Base-by-base conservation (phyloP, 2,113 vertebrate genomes). In the Piaya cayana region DNA sequence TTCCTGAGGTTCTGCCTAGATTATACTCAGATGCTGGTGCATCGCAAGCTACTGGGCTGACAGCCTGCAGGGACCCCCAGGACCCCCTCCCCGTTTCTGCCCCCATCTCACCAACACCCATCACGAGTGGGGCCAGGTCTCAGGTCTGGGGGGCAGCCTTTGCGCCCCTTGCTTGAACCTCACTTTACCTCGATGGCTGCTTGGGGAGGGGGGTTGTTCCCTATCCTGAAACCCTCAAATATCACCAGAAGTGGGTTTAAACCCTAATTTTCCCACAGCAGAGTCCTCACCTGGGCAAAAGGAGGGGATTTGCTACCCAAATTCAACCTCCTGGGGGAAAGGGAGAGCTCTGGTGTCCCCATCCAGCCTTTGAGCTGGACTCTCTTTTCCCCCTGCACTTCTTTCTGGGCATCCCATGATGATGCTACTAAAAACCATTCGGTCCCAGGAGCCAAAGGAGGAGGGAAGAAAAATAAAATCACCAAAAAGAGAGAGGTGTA, bases 381-480 rank as follows among this genome's bases (percentile, higher is more conserved):
- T n/a, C 21, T 68, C 30, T 22, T 19, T 47, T 47, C 17, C 17
- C 47, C 36, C 22, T 23, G 39, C 36, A 2, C n/a, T n/a, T 69
- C 47, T 43, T n/a, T 56, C 52, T 10, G 19, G 30, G 43, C 53
- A 58, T 43, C 86, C 60, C 19, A 32, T n/a, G 26, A 15, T 1
- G 12, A 5, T 1, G 23, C 82, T 65, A 18, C 63, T 36, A 55
- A 81, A 88, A 91, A 68, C 56, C 50, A 25, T 23, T 64, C 2
- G 16, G 81, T 72, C 71, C 92, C 86, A 93, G 95, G 93, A 97
- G 95, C 93, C 58, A 32, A 96, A 93, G 71, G 90, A 97, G 82
- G 9, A 63, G 59, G 75, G 30, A 89, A 65, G 22, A 25, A 34
- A 76, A 92, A 83, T 43, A 20, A 37, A 86, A 94, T 14, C 52